These are phyloP conservation scores for Mormyrops boulengeri DNA, from an alignment of 2,797 vertebrate species.

Conservation along the genomic window DNA sequence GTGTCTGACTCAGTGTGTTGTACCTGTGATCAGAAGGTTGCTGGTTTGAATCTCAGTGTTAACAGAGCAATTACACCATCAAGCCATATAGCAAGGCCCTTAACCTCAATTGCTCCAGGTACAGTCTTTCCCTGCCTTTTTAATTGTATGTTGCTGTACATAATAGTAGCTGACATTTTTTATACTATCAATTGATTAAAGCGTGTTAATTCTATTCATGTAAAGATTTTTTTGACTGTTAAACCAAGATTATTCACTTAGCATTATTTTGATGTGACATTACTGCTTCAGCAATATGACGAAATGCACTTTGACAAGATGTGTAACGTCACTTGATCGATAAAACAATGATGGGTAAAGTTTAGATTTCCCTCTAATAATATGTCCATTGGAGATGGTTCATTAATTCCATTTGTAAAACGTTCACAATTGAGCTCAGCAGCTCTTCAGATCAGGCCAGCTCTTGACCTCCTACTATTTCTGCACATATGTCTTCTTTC, in stretches of 20 bases:
- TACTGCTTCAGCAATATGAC: background rate
- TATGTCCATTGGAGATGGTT: background rate
- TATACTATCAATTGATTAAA: background rate
- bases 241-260: background rate
- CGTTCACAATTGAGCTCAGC: background rate
- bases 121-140: background rate
- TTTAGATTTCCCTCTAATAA: background rate
- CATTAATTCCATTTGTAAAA: background rate
- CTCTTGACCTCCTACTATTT: background rate
- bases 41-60: background rate
- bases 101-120: background rate
- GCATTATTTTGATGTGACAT: background rate
- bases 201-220: background rate
- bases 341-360: background rate
- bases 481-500: background rate
- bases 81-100: background rate
- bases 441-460: background rate
- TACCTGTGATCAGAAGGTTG: background rate
- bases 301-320: background rate
- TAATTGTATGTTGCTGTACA: background rate
- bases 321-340: background rate
- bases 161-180: background rate
- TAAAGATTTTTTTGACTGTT: background rate
- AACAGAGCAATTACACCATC: background rate
- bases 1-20: background rate